These are phyloP conservation scores for Scaptomyza parva DNA, from an alignment of 2,888 invertebrate species.

Conservation along the genomic window DNA sequence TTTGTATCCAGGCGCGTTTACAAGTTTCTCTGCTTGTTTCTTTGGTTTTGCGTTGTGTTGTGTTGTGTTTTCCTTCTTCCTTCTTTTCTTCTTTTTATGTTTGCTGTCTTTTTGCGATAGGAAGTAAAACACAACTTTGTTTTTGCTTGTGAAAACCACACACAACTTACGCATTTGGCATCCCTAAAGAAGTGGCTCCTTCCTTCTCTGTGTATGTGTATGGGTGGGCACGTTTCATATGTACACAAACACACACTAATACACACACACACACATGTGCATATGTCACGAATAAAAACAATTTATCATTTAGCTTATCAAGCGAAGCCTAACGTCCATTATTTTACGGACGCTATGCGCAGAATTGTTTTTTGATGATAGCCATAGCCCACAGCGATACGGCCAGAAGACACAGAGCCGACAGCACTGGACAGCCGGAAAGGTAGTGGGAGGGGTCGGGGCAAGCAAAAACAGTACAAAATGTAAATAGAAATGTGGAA, in stretches of 20 bases:
- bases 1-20: slow-evolving; percentile 74
- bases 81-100: slow-evolving; percentile 2
- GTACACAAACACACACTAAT: slow-evolving; percentile 18
- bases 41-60: slow-evolving; percentile 22
- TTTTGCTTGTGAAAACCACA: slow-evolving; percentile 43
- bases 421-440: slow-evolving; percentile 11
- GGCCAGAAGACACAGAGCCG: slow-evolving; percentile 11
- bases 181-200: slow-evolving; percentile 46
- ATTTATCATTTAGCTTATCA: slow-evolving; percentile 79
- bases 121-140: slow-evolving; percentile 56
- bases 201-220: slow-evolving; percentile 3
- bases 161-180: slow-evolving; percentile 63
- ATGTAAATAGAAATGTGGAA: slow-evolving; percentile 64
- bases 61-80: slow-evolving; percentile 30
- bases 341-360: slow-evolving; percentile 74
- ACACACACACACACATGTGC: slow-evolving; percentile 37
- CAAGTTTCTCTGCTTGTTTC: slow-evolving; percentile 61
- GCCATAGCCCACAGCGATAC: slow-evolving; percentile 46
- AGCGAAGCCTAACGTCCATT: slow-evolving; percentile 77
- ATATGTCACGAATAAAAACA: slow-evolving; percentile 79
- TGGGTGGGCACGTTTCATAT: slow-evolving; percentile 42
- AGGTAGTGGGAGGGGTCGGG: background rate
- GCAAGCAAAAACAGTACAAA: slow-evolving; percentile 22
- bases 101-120: slow-evolving; percentile 27
- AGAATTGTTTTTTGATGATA: slow-evolving; percentile 79